Evolutionary conservation across 2,113 vertebrate genomes (phyloP), one percentile per base, ranked within the genome.

Genomic region (Melanerpes formicivorus): DNA sequence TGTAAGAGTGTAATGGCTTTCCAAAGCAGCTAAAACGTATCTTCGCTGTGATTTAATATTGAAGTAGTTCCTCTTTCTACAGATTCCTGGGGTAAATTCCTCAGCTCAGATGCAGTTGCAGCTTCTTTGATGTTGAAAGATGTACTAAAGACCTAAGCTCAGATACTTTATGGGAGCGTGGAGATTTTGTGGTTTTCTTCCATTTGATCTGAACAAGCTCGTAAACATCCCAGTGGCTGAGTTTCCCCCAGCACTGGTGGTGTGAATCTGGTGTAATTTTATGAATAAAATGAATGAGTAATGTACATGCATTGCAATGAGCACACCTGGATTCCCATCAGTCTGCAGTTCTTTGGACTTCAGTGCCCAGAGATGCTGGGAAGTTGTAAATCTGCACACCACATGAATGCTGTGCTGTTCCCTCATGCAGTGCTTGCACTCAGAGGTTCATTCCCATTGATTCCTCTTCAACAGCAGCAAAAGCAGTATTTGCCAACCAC

Each of bases 131-230:
- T 62, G n/a, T 17, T 88, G 66, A 81, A 84, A 91, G 56, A 46
- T 44, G 71, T 13, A 30, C 8, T 73, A 26, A 54, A 77, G 65
- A 88, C 48, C 54, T 91, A 60, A 90, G n/a, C 44, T 76, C 18
- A 56, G 63, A 66, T 42, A 70, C 42, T 89, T 88, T 87, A 79
- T 70, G 84, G 73, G 63, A 87, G 21, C 2, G 46, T 70, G 37
- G 75, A 81, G 88, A 84, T 90, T 82, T 84, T 90, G 88, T 82
- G 87, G 55, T 34, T 95, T 86, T 82, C 34, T 87, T 63, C 71
- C 55, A 59, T 88, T 73, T 87, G 59, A 81, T 90, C 25, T 56
- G 26, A 89, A 84, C 27, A 30, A 18, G 30, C 78, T 89, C 16
- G 0, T 54, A 37, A 87, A 76, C 42, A 52, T 85, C 71, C 32